Base-by-base conservation (phyloP, 2,888 invertebrate genomes). In the Pristionchus fissidentatus region DNA sequence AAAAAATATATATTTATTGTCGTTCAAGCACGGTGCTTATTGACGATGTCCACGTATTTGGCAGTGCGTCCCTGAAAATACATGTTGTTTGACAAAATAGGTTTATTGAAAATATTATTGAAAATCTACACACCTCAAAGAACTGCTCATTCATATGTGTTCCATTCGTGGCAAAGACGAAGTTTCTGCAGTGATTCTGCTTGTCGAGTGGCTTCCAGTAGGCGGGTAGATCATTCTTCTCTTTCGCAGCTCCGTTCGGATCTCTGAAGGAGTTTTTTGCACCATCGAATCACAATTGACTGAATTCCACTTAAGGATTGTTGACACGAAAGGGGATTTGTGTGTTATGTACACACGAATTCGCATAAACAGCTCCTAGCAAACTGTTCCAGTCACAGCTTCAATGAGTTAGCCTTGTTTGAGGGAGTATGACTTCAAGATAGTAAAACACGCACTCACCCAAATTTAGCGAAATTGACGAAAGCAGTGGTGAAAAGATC, bases 391-490 rank as follows among this genome's bases (percentile, higher is more conserved):
- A n/a, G n/a, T n/a, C n/a, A n/a, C n/a, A n/a, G n/a, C n/a, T n/a
- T n/a, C n/a, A n/a, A n/a, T n/a, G n/a, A 19, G 1, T 5, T 66
- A 19, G 7, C 38, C 2, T 38, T 19, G 32, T 22, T 66, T 8
- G n/a, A 3, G 13, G 4, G 32, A 43, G n/a, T 73, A 4, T 13
- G 1, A 3, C 43, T 32, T 29, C 32, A 22, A 49, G 2, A 29
- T 49, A 49, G 19, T 49, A 49, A 49, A 49, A 15, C 10, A 15
- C 19, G 10, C 13, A 49, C 26, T 79, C 29, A 79, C 79, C 79
- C 79, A 19, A 29, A 79, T 57, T 79, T 79, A 8, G 79, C 79
- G n/a, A 79, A 79, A 38, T 79, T 79, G 2, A 57, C 57, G n/a
- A 79, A 79, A 15, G 57, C 79, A 13, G 79, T 79, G 26, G 79